Base-by-base conservation (phyloP, 1,140 invertebrate species). In the Drosophila asahinai region DNA sequence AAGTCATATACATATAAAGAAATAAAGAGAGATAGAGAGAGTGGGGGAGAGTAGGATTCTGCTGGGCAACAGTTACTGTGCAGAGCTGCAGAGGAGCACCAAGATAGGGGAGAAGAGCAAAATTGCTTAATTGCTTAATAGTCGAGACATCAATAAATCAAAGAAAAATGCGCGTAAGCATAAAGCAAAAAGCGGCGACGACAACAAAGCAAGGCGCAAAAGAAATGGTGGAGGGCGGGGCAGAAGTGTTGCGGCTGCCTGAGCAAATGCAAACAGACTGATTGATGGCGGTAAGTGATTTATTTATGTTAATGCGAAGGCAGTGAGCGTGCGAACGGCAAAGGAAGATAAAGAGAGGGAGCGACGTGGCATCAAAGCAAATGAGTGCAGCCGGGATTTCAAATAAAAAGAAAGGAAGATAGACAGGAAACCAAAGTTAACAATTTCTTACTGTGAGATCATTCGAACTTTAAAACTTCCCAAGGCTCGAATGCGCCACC, bases 131-230 rank as follows among this genome's bases (percentile, higher is more conserved):
- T 86, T 86, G 83, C 83, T 86, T 87, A 86, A 86, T 86, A 86
- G 83, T 87, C 83, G 83, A 87, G 83, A 87, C 83, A 87, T 86
- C 83, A 78, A 86, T 86, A 86, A 86, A 86, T 86, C 83, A 86
- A 87, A 76, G 51, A 82, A 86, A 86, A 87, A 86, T 87, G 71
- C 83, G 83, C 83, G 76, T 80, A 86, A 86, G 83, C 83, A 86
- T 75, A 86, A 81, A 86, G 75, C 64, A 58, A 82, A 73, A 65
- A 76, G 47, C 33, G 43, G 75, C 61, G 52, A n/a, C 66, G 77
- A 78, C 77, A 78, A 86, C 72, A 77, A 79, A 86, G 52, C 64
- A 64, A 79, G 63, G 76, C 48, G 42, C 36, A 76, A 49, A 66
- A 49, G 63, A 70, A 65, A 45, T 49, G 63, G 40, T 9, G 22